A percentile compares a stretch with the other conserved stretches of the same genome.
These are phyloP conservation scores for Ameiurus melas DNA, from an alignment of 2,113 vertebrate species.

Conservation along the genomic window DNA sequence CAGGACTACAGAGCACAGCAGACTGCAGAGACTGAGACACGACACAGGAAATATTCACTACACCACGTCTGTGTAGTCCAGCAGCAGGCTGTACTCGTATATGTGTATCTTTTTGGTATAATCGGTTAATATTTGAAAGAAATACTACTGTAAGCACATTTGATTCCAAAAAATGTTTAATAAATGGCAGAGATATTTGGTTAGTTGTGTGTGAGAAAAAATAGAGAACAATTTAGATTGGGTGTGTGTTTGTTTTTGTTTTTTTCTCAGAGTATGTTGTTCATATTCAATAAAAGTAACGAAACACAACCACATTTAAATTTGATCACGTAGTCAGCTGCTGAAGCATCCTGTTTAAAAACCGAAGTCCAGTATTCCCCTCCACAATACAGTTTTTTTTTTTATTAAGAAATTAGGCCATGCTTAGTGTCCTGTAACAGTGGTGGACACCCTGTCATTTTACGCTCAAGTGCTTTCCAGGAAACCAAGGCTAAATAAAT, in stretches of 20 bases:
- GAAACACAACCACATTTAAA: neutral
- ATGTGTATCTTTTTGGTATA: neutral
- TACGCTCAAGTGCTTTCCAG: conserved; percentile 49
- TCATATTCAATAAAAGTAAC: neutral
- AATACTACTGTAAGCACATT: neutral
- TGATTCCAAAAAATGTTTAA: conserved; percentile 20
- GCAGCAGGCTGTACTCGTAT: neutral
- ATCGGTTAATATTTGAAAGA: neutral
- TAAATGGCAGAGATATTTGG: neutral
- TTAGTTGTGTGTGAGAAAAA: conserved; percentile 13
- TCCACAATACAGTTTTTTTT: conserved; percentile 1
- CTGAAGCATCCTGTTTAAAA: neutral
- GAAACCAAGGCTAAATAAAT: conserved; percentile 69
- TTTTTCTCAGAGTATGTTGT: neutral
- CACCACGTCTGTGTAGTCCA: neutral
- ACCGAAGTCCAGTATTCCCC: neutral
- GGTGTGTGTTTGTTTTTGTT: no score
- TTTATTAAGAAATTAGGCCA: neutral
- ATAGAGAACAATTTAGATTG: neutral
- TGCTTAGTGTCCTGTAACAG: conserved; percentile 27
- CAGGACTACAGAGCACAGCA: neutral
- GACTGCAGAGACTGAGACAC: neutral
- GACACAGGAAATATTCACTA: conserved; percentile 9
- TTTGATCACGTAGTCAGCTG: neutral
- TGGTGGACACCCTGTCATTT: conserved; percentile 31